Percentiles rank a stretch among this genome's conserved stretches.
phyloP scores from a whole-genome alignment of 2,888 invertebrate species.

The Acheta domesticus region DNA sequence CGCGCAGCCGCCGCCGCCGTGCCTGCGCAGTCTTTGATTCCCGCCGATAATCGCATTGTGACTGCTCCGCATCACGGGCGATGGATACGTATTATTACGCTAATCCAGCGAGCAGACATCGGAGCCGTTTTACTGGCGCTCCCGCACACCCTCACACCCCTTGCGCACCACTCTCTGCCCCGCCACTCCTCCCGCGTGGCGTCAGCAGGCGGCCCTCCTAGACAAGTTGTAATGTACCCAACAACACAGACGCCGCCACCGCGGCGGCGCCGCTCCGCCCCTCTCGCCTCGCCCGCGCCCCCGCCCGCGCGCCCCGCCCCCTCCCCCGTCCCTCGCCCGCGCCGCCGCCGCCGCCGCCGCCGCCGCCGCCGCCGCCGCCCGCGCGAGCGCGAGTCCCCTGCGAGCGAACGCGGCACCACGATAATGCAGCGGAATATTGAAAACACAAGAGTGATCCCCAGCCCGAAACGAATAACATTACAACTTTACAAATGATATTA shows the following conservation, averaged over 20 bases:
- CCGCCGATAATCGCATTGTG: conserved; percentile 8
- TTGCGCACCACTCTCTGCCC: not conserved
- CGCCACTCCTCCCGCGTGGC: too few species aligned
- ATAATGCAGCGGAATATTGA: conserved; percentile 31
- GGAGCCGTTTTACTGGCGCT: not conserved
- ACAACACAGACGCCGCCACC: not conserved
- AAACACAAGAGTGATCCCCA: conserved; percentile 30
- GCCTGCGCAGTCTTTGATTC: not conserved
- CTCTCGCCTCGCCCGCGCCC: too few species aligned
- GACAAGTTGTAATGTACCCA: conserved; percentile 18
- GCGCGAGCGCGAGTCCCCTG: not conserved
- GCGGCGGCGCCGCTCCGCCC: not conserved
- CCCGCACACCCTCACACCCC: not conserved
- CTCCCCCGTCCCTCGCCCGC: conserved; percentile 11
- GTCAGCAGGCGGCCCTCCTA: not conserved
- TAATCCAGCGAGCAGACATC: conserved; percentile 27
- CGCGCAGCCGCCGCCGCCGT: not conserved
- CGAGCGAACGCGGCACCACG: conserved; percentile 22
- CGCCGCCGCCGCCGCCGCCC: not conserved
- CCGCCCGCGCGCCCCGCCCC: not conserved
- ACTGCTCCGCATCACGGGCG: not conserved
- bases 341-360: not conserved
- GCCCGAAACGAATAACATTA: conserved; percentile 34
- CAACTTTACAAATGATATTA: conserved; percentile 36
- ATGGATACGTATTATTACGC: conserved; percentile 25